phyloP scores from a whole-genome alignment of 1,140 invertebrate species.

The Drosophila nannoptera region DNA sequence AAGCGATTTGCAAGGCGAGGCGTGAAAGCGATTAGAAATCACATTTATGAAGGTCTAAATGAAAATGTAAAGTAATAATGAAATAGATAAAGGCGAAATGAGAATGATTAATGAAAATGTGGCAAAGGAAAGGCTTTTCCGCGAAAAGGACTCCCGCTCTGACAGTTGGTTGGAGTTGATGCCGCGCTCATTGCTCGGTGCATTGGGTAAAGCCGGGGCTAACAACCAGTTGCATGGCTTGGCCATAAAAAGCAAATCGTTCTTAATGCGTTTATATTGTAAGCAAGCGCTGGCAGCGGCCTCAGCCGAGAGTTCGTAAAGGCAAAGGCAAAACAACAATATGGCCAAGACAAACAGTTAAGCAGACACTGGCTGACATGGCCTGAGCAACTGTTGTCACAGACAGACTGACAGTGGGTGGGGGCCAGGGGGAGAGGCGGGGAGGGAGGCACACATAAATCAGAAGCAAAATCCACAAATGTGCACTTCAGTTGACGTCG shows the following conservation, averaged over 20 bases:
- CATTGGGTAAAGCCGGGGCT: background rate
- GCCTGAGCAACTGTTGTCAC: slow-evolving; percentile 33
- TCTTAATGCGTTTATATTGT: slow-evolving; percentile 41
- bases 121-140: too few relatives aligned
- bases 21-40: background rate
- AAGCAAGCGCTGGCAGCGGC: slow-evolving; percentile 28
- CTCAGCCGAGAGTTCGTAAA: slow-evolving; percentile 28
- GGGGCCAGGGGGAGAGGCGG: background rate
- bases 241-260: slow-evolving; percentile 22
- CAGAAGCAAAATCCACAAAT: slow-evolving; percentile 65
- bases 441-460: slow-evolving; percentile 44
- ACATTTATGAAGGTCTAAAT: too few relatives aligned
- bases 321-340: slow-evolving; percentile 39
- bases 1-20: background rate
- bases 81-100: too few relatives aligned
- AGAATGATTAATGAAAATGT: too few relatives aligned
- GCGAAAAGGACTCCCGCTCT: too few relatives aligned
- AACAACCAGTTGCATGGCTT: slow-evolving; percentile 36
- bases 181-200: background rate
- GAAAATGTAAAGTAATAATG: too few relatives aligned
- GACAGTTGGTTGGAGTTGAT: background rate
- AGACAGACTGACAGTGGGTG: slow-evolving; percentile 4
- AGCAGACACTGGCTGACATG: slow-evolving; percentile 27
- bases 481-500: slow-evolving; percentile 64
- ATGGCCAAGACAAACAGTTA: slow-evolving; percentile 65